phyloP scores from a whole-genome alignment of 2,797 vertebrate genomes.

The Chelidonichthys spinosus region DNA sequence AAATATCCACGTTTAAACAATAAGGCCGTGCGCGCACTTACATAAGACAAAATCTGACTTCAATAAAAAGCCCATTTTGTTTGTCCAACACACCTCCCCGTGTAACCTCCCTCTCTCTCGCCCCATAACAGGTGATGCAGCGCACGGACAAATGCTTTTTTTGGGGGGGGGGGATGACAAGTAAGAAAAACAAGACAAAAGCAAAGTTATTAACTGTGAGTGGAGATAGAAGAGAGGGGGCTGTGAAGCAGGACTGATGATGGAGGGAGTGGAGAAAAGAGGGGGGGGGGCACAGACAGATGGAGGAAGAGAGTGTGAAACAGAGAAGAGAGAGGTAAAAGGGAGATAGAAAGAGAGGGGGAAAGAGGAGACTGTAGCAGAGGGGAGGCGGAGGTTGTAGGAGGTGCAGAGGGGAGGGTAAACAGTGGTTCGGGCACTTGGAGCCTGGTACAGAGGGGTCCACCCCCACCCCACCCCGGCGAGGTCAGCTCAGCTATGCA shows the following conservation, averaged over 20 bases:
- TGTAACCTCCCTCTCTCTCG: neutral
- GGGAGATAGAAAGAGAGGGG: slow-evolving; percentile 41
- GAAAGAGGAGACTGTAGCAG: slow-evolving; percentile 56
- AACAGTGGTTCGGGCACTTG: slow-evolving; percentile 79
- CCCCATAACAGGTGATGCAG: slow-evolving; percentile 69
- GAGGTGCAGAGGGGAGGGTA: slow-evolving; percentile 85
- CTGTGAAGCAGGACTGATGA: slow-evolving; percentile 82
- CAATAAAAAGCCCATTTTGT: slow-evolving; percentile 72
- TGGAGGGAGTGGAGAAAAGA: slow-evolving; percentile 53
- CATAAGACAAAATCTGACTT: slow-evolving; percentile 75
- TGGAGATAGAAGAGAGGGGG: slow-evolving; percentile 84
- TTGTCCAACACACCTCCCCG: slow-evolving; percentile 50
- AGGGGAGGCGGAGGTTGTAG: slow-evolving; percentile 47
- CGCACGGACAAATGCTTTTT: slow-evolving; percentile 73
- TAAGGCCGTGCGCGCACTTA: slow-evolving; percentile 76
- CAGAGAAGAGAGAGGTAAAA: slow-evolving; percentile 81
- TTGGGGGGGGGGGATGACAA: slow-evolving; percentile 36
- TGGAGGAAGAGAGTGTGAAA: slow-evolving; percentile 77
- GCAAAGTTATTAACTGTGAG: slow-evolving; percentile 80
- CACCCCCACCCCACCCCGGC: slow-evolving; percentile 55
- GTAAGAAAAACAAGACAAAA: slow-evolving; percentile 64
- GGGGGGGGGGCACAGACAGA: slow-evolving; percentile 62
- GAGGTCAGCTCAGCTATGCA: slow-evolving; percentile 92
- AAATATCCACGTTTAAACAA: slow-evolving; percentile 84
- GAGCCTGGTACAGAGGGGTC: slow-evolving; percentile 91